These are phyloP conservation scores for Athalia cordata DNA, from an alignment of 2,888 invertebrate species.

Conservation along the genomic window DNA sequence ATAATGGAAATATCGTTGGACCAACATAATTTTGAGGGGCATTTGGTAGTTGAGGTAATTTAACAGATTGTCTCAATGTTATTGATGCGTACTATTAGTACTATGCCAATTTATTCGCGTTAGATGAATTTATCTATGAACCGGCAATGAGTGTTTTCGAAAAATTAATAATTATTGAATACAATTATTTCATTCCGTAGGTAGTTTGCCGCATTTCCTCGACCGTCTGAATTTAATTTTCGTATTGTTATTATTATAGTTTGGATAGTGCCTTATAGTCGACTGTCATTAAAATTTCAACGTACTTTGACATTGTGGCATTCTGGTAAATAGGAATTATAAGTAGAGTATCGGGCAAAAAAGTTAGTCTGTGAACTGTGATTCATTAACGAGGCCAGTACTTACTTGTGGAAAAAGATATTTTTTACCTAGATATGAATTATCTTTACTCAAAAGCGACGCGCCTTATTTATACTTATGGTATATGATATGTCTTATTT, in stretches of 20 bases:
- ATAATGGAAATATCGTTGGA: conserved; percentile 12
- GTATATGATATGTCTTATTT: neutral
- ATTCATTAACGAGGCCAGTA: conserved; percentile 36
- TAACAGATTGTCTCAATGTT: conserved; percentile 31
- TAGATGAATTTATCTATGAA: no score
- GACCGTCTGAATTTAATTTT: no score
- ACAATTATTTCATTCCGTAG: no score
- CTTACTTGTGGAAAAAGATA: conserved; percentile 15
- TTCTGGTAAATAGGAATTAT: conserved; percentile 30
- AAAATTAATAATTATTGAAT: no score
- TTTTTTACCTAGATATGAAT: conserved; percentile 27
- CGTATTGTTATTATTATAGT: conserved; percentile 14
- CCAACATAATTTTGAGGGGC: conserved; percentile 1
- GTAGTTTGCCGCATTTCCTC: no score
- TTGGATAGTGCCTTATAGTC: conserved; percentile 36
- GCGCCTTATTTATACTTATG: conserved; percentile 16
- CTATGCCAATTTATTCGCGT: neutral
- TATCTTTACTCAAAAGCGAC: conserved; percentile 17
- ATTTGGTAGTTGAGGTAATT: conserved; percentile 19
- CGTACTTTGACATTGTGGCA: conserved; percentile 29
- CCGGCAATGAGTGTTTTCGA: no score
- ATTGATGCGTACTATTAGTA: neutral
- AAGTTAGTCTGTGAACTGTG: conserved; percentile 25
- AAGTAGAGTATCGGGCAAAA: neutral
- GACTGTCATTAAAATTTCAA: conserved; percentile 15